Base-by-base conservation (phyloP, 2,888 invertebrate species). In the Troilus luridus region DNA sequence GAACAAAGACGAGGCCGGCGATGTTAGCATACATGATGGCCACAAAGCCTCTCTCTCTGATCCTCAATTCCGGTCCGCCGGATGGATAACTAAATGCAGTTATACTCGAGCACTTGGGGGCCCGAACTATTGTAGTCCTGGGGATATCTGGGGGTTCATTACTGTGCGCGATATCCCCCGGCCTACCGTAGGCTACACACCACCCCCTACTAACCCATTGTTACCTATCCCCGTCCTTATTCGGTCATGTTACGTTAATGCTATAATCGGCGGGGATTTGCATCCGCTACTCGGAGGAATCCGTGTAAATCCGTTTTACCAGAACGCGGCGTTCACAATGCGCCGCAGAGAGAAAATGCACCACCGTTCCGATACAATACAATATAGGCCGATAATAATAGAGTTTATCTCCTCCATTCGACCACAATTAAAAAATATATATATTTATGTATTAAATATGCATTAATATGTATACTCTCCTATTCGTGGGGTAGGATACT, bases 1-100 rank as follows among this genome's bases (percentile, higher is more conserved):
- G 81, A 81, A 81, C 81, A 81, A 81, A 81, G 81, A 54, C 81
- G 81, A 17, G 19, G 21, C 7, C 10, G 14, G 21, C 56, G 54
- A 10, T n/a, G 85, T 85, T 85, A 85, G 85, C 85, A 85, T 85
- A 85, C 85, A 85, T 85, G 85, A 85, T 85, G 56, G n/a, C 85
- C 85, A 85, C 85, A 85, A 85, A 85, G 85, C n/a, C 5, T 12
- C 14, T 5, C 41, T n/a, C 85, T 58, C 56, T 58, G 56, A 58
- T 85, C 85, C 85, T 56, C 56, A 81, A 81, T 56, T 56, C 56
- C 85, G 56, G 56, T 19, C n/a, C 56, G 85, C 5, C 6, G 8
- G 11, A 19, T 81, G 21, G 0, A 1, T 21, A 6, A 11, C 56
- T 85, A 85, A 85, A 85, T 85, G 85, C 85, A 85, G 85, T 85